A percentile compares a stretch with the other conserved stretches of the same genome.
phyloP scores from a whole-genome alignment of 2,797 vertebrate species.

The Tachyglossus aculeatus region DNA sequence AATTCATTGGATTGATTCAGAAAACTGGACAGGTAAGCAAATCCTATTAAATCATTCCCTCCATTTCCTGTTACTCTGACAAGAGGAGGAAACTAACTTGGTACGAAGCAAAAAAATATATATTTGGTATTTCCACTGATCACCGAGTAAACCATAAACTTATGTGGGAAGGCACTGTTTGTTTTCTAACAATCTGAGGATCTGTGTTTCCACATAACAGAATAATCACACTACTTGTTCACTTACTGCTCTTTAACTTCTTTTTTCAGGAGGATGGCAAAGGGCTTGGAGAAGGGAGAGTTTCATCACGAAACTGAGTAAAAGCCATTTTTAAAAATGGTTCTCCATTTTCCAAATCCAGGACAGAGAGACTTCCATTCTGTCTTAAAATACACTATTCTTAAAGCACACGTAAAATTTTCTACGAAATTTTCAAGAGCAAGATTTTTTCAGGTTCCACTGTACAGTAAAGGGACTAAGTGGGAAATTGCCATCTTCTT shows the following conservation, averaged over 20 bases:
- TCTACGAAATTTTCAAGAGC: too few relatives aligned
- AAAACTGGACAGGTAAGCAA: slow-evolving; percentile 25
- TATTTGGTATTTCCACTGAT: slow-evolving; percentile 29
- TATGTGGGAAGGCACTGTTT: slow-evolving; percentile 3
- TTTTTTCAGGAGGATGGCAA: background rate
- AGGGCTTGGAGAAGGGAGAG: background rate
- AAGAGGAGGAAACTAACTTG: slow-evolving; percentile 20
- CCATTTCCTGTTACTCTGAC: background rate
- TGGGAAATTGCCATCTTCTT: too few relatives aligned
- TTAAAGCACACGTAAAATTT: too few relatives aligned
- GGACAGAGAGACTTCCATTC: too few relatives aligned
- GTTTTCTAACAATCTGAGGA: slow-evolving; percentile 10
- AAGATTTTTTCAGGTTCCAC: too few relatives aligned
- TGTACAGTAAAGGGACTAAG: too few relatives aligned
- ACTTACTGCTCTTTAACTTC: background rate
- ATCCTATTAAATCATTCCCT: slow-evolving; percentile 14
- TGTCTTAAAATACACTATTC: too few relatives aligned
- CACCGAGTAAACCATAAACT: slow-evolving; percentile 20
- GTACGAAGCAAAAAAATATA: slow-evolving; percentile 52
- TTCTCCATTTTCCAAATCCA: too few relatives aligned
- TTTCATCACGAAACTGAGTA: too few relatives aligned
- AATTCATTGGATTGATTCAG: slow-evolving; percentile 36
- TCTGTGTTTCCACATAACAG: background rate
- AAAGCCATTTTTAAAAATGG: too few relatives aligned
- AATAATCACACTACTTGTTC: background rate